Percentiles rank a stretch among this genome's conserved stretches.
These are phyloP conservation scores for Coreius guichenoti DNA, from an alignment of 2,797 vertebrate genomes.

Conservation along the genomic window DNA sequence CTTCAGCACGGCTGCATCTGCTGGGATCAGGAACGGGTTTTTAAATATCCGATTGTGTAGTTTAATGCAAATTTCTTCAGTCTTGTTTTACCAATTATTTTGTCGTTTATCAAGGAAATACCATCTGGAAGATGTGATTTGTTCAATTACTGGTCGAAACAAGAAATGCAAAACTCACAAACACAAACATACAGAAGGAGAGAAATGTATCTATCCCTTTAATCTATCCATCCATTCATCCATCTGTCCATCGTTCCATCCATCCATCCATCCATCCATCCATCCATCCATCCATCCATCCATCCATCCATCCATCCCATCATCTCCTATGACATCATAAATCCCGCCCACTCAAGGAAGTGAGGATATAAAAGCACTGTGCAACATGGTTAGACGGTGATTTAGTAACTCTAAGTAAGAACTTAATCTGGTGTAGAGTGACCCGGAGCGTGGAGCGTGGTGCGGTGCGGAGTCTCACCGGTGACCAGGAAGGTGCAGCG, in stretches of 20 bases:
- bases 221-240: no score
- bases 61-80: constrained; percentile 38
- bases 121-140: constrained; percentile 41
- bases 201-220: no score
- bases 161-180: background rate
- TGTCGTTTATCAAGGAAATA: constrained; percentile 24
- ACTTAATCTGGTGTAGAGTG: background rate
- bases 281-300: no score
- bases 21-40: background rate
- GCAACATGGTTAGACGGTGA: background rate
- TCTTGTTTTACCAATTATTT: constrained; percentile 58
- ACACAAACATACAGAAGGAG: background rate
- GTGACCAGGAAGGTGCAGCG: constrained; percentile 96
- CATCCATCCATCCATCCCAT: no score
- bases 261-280: no score
- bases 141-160: background rate
- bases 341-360: background rate
- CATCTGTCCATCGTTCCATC: no score
- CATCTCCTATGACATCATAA: background rate
- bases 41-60: background rate
- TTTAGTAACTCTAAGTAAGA: background rate
- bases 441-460: background rate
- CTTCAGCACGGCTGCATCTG: background rate
- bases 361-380: background rate
- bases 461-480: constrained; percentile 75